These are phyloP conservation scores for Apeltes quadracus DNA, from an alignment of 2,113 vertebrate species.

Conservation along the genomic window DNA sequence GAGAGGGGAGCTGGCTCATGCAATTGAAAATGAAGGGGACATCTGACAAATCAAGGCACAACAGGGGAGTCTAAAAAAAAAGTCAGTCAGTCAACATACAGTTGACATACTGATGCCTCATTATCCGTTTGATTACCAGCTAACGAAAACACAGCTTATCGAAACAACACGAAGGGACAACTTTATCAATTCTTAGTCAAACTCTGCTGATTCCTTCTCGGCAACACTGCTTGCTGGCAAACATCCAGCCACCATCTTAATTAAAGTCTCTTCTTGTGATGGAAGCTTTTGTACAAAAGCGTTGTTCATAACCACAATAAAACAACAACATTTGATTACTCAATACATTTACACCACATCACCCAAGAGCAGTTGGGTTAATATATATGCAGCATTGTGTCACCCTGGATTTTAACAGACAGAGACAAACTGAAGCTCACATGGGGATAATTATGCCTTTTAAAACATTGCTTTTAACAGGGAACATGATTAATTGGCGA, in stretches of 20 bases:
- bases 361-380: not conserved
- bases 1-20: too few species aligned
- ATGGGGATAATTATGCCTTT: not conserved
- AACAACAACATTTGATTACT: not conserved
- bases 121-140: not conserved
- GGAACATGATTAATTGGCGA: conserved; percentile 7
- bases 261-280: not conserved
- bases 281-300: not conserved
- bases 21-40: too few species aligned
- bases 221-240: not conserved
- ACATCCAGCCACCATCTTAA: not conserved
- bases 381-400: not conserved
- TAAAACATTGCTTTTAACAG: conserved; percentile 10
- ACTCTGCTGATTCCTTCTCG: not conserved
- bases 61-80: too few species aligned
- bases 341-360: not conserved
- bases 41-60: too few species aligned
- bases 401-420: not conserved
- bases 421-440: conserved; percentile 1
- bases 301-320: not conserved
- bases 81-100: too few species aligned
- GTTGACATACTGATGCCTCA: not conserved
- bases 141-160: not conserved
- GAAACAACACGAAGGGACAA: not conserved
- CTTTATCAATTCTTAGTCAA: not conserved